These are phyloP conservation scores for Cryptocheilus praepositus DNA, from an alignment of 2,888 invertebrate species.

Conservation along the genomic window DNA sequence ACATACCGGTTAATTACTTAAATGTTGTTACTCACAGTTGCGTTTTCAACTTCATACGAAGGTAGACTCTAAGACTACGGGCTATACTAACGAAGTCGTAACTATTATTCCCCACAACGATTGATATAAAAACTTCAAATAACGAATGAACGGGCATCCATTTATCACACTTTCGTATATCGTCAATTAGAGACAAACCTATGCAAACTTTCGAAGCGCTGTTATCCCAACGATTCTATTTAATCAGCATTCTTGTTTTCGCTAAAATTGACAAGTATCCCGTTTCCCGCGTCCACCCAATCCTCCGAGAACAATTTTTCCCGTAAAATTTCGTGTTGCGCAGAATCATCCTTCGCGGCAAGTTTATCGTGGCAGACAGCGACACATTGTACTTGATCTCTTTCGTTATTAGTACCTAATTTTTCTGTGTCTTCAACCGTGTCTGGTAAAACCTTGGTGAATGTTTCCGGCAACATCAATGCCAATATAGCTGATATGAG, in stretches of 20 bases:
- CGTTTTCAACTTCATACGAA: too few species aligned
- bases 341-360: slow-evolving; percentile 33
- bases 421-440: slow-evolving; percentile 50
- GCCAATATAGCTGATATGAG: slow-evolving; percentile 54
- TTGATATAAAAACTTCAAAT: too few species aligned
- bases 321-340: slow-evolving; percentile 58
- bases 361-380: slow-evolving; percentile 35
- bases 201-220: slow-evolving; percentile 1
- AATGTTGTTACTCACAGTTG: too few species aligned
- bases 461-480: slow-evolving; percentile 63
- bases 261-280: slow-evolving; percentile 67
- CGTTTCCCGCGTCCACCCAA: slow-evolving; percentile 70
- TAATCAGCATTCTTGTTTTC: slow-evolving; percentile 58
- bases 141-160: background rate
- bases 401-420: slow-evolving; percentile 21
- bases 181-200: too few species aligned
- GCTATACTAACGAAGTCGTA: too few species aligned
- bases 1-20: too few species aligned
- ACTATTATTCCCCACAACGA: too few species aligned
- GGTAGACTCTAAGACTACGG: too few species aligned
- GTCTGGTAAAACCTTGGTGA: slow-evolving; percentile 58
- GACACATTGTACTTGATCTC: slow-evolving; percentile 21
- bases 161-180: too few species aligned
- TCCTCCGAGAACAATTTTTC: slow-evolving; percentile 69
- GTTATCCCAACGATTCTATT: background rate